phyloP scores from a whole-genome alignment of 2,888 invertebrate genomes.

The Idaea straminata region DNA sequence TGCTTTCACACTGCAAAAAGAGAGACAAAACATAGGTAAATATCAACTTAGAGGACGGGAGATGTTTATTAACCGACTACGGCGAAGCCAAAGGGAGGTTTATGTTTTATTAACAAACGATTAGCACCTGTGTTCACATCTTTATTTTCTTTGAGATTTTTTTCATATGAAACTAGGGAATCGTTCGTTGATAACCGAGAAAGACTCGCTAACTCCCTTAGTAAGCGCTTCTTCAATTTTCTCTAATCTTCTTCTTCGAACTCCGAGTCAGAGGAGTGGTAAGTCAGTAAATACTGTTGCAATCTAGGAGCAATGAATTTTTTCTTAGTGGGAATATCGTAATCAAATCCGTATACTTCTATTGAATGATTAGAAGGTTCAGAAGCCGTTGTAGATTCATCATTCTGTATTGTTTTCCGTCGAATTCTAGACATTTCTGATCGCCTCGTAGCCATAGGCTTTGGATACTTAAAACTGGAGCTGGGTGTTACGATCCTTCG shows the following conservation, averaged over 20 bases:
- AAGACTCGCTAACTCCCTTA: too few species aligned
- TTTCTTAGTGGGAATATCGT: constrained; percentile 22
- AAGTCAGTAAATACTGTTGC: constrained; percentile 22
- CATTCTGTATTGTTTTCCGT: constrained; percentile 5
- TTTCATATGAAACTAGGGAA: too few species aligned
- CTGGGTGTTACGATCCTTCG: constrained; percentile 27
- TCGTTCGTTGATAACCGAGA: too few species aligned
- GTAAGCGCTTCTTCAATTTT: too few species aligned
- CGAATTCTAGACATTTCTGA: constrained; percentile 10
- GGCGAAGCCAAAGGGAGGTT: too few species aligned
- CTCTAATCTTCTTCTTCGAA: constrained; percentile 8
- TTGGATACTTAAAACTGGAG: background rate
- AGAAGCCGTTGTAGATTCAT: constrained; percentile 2
- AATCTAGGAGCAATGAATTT: background rate
- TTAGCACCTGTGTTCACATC: too few species aligned
- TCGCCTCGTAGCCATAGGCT: constrained; percentile 27
- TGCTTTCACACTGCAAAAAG: too few species aligned
- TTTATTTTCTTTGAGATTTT: too few species aligned
- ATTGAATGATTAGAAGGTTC: constrained; percentile 40
- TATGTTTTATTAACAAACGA: too few species aligned
- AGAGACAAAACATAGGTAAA: too few species aligned
- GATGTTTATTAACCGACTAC: too few species aligned
- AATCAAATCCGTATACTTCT: constrained; percentile 44
- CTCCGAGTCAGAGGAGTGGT: constrained; percentile 22
- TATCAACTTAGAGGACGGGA: too few species aligned